phyloP scores from a whole-genome alignment of 2,888 invertebrate species.

The Plagiodera versicolora region DNA sequence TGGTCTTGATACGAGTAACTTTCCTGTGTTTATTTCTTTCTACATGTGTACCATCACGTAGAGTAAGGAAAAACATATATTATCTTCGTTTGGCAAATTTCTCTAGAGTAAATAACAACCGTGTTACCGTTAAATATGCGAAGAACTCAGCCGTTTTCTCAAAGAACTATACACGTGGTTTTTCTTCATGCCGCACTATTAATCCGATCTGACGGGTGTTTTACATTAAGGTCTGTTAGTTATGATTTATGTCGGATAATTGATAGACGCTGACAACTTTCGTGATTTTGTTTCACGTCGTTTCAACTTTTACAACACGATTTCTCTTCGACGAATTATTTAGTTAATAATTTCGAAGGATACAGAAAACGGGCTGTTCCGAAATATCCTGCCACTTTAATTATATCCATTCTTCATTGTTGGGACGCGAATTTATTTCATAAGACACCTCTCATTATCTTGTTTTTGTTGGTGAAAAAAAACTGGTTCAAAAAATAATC shows the following conservation, averaged over 20 bases:
- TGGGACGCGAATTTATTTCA: too few relatives aligned
- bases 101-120: slow-evolving; percentile 8
- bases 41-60: slow-evolving; percentile 15
- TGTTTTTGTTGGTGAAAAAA: too few relatives aligned
- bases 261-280: slow-evolving; percentile 5
- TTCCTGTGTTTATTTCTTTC: not conserved
- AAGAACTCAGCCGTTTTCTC: slow-evolving; percentile 5
- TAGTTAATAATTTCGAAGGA: too few relatives aligned
- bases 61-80: slow-evolving; percentile 19
- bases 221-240: slow-evolving; percentile 7
- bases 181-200: not conserved
- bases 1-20: too few relatives aligned
- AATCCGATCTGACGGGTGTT: slow-evolving; percentile 4
- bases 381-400: too few relatives aligned
- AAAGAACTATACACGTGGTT: not conserved
- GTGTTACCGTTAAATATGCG: slow-evolving; percentile 18
- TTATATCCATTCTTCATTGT: too few relatives aligned
- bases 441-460: too few relatives aligned
- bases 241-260: slow-evolving; percentile 11
- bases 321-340: not conserved
- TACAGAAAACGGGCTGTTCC: too few relatives aligned
- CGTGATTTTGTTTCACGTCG: not conserved
- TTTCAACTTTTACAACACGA: not conserved
- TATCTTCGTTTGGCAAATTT: slow-evolving; percentile 21
- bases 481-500: too few relatives aligned